A percentile compares a stretch with the other conserved stretches of the same genome.
These are phyloP conservation scores for Drosophila pallidifrons DNA, from an alignment of 1,140 invertebrate genomes.

Conservation along the genomic window DNA sequence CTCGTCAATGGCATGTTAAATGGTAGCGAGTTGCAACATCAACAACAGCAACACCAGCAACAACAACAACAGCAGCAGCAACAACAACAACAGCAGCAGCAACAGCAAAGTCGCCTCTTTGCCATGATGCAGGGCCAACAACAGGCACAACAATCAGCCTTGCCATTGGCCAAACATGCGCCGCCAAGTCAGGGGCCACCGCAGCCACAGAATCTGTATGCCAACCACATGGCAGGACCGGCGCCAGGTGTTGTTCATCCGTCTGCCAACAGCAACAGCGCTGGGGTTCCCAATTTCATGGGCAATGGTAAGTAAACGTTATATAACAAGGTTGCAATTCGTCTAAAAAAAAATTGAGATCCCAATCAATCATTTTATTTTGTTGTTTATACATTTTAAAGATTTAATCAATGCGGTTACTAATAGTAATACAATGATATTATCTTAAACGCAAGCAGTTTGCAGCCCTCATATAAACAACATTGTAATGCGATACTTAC, in stretches of 20 bases:
- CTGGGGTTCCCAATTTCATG: conserved; percentile 56
- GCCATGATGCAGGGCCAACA: conserved; percentile 74
- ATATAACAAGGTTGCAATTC: no score
- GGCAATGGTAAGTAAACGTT: conserved; percentile 59
- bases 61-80: conserved; percentile 49
- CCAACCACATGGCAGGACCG: conserved; percentile 54
- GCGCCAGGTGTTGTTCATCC: conserved; percentile 48
- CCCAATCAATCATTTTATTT: no score
- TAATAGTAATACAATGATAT: no score
- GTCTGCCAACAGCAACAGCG: conserved; percentile 44
- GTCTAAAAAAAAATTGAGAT: no score
- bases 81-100: conserved; percentile 43
- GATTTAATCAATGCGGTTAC: no score
- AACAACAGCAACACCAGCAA: conserved; percentile 48
- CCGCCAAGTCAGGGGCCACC: conserved; percentile 30
- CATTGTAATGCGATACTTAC: neutral
- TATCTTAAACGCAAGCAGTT: no score
- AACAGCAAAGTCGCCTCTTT: conserved; percentile 65
- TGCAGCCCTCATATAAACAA: neutral
- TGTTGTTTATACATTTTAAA: no score
- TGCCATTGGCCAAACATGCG: conserved; percentile 28
- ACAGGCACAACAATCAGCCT: conserved; percentile 49
- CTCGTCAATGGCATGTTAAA: conserved; percentile 62
- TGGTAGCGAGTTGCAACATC: conserved; percentile 58
- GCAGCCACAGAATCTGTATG: conserved; percentile 49